Conservation (phyloP, 2,113 vertebrate species). For the Onychorhynchus coronatus region DNA sequence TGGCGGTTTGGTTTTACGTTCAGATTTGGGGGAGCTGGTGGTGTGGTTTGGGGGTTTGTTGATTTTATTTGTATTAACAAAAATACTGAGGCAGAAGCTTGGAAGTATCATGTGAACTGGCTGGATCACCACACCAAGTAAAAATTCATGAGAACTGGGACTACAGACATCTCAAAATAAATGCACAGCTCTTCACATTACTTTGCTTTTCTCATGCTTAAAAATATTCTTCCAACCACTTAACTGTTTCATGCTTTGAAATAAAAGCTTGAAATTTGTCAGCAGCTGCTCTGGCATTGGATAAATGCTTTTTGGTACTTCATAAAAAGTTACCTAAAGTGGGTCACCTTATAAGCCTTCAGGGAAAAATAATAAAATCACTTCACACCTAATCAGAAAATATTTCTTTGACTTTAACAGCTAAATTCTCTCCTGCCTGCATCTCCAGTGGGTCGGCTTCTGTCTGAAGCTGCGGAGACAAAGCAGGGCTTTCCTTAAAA, state of each 20-base stretch:
- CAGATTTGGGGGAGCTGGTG: neutral
- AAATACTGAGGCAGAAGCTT: neutral
- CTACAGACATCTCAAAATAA: constrained; percentile 13
- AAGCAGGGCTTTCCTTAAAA: neutral
- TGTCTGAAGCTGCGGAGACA: neutral
- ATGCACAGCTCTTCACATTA: neutral
- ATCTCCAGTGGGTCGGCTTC: neutral
- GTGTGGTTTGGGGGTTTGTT: neutral
- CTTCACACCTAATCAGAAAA: constrained; percentile 58
- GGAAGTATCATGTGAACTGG: neutral
- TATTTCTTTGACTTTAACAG: constrained; percentile 45
- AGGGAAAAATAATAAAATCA: constrained; percentile 59
- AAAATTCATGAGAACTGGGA: neutral
- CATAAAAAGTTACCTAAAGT: constrained; percentile 52
- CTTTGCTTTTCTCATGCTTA: neutral
- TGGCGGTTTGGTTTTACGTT: neutral
- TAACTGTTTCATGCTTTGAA: constrained; percentile 39
- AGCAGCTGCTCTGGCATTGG: constrained; percentile 44
- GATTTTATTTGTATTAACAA: neutral
- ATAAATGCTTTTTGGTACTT: constrained; percentile 50
- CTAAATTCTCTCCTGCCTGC: constrained; percentile 27
- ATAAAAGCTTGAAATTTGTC: constrained; percentile 61
- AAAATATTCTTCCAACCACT: constrained; percentile 30
- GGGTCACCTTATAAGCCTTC: constrained; percentile 39
- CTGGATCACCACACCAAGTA: neutral